Conservation (phyloP, 2,113 vertebrate genomes). For the Carollia perspicillata region DNA sequence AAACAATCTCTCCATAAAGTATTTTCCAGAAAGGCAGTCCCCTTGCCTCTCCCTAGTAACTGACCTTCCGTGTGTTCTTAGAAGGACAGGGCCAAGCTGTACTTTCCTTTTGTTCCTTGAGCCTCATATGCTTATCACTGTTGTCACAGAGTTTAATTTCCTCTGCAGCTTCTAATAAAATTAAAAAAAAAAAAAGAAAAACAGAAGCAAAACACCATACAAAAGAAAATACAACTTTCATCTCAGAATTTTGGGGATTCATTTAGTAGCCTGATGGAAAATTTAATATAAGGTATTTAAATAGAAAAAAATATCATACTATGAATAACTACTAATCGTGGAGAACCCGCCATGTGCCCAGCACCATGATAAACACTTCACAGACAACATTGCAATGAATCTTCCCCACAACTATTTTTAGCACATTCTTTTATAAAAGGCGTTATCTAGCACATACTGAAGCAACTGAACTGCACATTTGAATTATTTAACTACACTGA, state of each 20-base stretch:
- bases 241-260: neutral
- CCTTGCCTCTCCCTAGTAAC: neutral
- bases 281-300: neutral
- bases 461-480: neutral
- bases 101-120: slow-evolving; percentile 16
- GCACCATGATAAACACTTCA: neutral
- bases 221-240: neutral
- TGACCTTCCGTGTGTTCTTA: neutral
- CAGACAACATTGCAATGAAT: neutral
- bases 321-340: neutral
- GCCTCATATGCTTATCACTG: neutral
- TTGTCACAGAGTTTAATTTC: slow-evolving; percentile 39
- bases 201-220: neutral
- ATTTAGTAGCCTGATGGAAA: neutral
- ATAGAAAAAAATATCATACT: neutral
- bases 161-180: neutral
- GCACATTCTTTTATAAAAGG: neutral
- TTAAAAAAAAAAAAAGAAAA: neutral
- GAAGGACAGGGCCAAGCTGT: neutral
- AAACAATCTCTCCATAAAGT: fast-evolving
- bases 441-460: neutral
- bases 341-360: neutral
- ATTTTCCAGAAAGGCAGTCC: neutral
- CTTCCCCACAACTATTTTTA: neutral
- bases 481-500: neutral